Evolutionary conservation across 2,797 vertebrate genomes (phyloP).

Genomic region (Xyrichtys novacula): DNA sequence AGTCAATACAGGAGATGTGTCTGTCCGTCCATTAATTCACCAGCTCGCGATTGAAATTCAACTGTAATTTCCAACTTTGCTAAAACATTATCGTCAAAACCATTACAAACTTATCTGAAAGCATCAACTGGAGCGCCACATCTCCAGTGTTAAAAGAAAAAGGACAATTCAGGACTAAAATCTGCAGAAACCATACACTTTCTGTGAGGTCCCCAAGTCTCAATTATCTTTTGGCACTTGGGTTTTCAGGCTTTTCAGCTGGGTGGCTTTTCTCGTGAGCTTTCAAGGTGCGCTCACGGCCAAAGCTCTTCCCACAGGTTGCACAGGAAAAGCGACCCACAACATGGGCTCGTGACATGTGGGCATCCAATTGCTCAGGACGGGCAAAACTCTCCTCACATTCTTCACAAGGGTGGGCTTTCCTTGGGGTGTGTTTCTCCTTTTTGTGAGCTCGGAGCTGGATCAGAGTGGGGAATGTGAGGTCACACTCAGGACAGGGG

Average conservation of each 20-base stretch:
- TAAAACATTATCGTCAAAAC: constrained; percentile 67
- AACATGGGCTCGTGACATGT: constrained; percentile 81
- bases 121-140: constrained; percentile 32
- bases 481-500: constrained; percentile 81
- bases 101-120: constrained; percentile 48
- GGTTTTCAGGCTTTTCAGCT: constrained; percentile 75
- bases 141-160: constrained; percentile 53
- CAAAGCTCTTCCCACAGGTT: constrained; percentile 86
- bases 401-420: constrained; percentile 84
- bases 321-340: constrained; percentile 83
- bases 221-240: constrained; percentile 84
- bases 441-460: constrained; percentile 85
- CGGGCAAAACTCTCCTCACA: constrained; percentile 87
- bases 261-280: constrained; percentile 84
- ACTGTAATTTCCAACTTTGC: constrained; percentile 48
- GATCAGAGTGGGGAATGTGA: constrained; percentile 72
- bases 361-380: constrained; percentile 84
- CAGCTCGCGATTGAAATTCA: constrained; percentile 50
- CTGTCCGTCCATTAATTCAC: constrained; percentile 36
- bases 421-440: constrained; percentile 83
- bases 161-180: constrained; percentile 61
- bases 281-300: constrained; percentile 86
- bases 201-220: constrained; percentile 39
- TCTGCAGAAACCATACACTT: constrained; percentile 53
- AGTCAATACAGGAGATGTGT: constrained; percentile 65